These are phyloP conservation scores for Schmidtea mediterranea DNA, from an alignment of 1,140 invertebrate genomes.

Conservation along the genomic window DNA sequence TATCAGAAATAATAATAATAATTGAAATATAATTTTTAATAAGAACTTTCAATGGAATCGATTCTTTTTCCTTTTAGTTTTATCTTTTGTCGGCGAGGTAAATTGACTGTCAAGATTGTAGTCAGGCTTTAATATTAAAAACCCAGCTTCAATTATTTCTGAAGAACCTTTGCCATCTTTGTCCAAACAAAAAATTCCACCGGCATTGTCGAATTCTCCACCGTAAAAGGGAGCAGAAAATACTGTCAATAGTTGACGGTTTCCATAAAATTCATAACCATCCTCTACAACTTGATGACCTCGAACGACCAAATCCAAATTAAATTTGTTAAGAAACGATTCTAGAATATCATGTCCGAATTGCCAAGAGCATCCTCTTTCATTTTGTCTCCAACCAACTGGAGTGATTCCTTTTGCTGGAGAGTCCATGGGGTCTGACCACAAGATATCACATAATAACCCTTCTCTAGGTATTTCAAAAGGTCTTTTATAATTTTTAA, in stretches of 20 bases:
- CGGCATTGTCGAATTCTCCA: conserved; percentile 52
- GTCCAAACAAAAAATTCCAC: conserved; percentile 49
- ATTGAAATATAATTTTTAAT: no score
- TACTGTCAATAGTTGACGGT: conserved; percentile 17
- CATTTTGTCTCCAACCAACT: conserved; percentile 24
- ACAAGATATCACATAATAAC: background rate
- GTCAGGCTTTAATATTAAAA: no score
- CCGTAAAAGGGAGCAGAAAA: conserved; percentile 44
- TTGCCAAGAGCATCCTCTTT: conserved; percentile 31
- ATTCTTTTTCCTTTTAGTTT: no score
- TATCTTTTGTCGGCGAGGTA: no score
- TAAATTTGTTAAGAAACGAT: conserved; percentile 68
- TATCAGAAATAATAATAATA: no score
- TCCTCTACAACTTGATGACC: conserved; percentile 61
- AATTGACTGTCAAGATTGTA: no score
- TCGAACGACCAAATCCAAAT: conserved; percentile 76
- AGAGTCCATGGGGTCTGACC: background rate
- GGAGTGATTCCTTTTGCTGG: background rate
- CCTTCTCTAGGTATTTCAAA: no score
- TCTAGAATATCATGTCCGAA: conserved; percentile 32
- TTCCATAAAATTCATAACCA: conserved; percentile 25
- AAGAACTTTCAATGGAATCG: no score
- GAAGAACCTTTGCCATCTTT: background rate
- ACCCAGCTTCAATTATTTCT: no score
- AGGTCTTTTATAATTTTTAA: no score